Conservation (phyloP, 2,797 vertebrate genomes). For the Eptatretus atami region DNA sequence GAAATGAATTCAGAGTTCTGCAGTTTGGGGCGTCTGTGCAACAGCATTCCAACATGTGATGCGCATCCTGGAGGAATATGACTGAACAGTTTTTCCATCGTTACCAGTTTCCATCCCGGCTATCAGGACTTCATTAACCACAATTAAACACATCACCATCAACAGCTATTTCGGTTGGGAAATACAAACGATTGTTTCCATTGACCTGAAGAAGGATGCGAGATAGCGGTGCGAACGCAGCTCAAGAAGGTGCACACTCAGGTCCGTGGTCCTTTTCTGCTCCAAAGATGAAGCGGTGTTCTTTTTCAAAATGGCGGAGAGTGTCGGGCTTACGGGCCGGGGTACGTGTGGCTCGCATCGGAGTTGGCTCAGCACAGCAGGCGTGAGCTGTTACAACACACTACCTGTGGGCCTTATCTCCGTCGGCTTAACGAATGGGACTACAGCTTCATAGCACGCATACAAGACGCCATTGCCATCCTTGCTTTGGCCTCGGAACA, state of each 20-base stretch:
- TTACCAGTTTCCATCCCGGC: slow-evolving; percentile 57
- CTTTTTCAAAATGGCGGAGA: not conserved
- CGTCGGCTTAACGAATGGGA: slow-evolving; percentile 1
- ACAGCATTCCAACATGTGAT: slow-evolving; percentile 2
- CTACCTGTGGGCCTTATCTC: slow-evolving; percentile 1
- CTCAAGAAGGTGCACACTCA: slow-evolving; percentile 5
- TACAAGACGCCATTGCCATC: not conserved
- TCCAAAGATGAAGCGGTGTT: not conserved
- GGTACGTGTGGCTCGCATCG: not conserved
- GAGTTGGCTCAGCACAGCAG: not conserved
- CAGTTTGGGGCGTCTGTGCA: slow-evolving; percentile 2
- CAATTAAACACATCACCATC: slow-evolving; percentile 60
- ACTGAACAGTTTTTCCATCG: slow-evolving; percentile 65
- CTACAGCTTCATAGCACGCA: not conserved
- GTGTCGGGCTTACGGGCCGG: not conserved
- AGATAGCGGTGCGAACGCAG: not conserved
- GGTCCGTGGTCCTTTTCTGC: slow-evolving; percentile 2
- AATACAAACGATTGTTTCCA: slow-evolving; percentile 54
- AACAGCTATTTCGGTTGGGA: slow-evolving; percentile 84
- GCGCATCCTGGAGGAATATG: slow-evolving; percentile 50
- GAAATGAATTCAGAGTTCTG: not conserved
- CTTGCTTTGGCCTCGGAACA: not conserved
- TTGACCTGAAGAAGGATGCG: slow-evolving; percentile 42
- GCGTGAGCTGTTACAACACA: not conserved
- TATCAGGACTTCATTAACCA: slow-evolving; percentile 61